Evolutionary conservation across 2,797 vertebrate genomes (phyloP), one percentile per base, ranked within the genome.

Genomic region (Buceros bicornis): DNA sequence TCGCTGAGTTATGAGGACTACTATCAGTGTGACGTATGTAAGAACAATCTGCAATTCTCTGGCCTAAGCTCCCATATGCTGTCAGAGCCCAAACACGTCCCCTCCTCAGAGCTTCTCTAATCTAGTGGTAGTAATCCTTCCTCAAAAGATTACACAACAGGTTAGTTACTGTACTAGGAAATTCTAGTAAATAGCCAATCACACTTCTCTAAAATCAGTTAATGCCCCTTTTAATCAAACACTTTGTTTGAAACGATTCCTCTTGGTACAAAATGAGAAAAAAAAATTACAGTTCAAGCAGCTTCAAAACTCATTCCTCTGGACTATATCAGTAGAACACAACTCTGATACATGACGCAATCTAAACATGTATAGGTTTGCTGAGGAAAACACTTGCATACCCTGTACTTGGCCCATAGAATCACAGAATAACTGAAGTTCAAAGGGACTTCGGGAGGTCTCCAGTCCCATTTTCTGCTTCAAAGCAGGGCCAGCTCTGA

Each of bases 11-110:
- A 61, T 10, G 6, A 11, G 16, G 31, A 80, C 60, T 70, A 37
- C 60, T 29, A 51, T 24, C 56, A 66, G 13, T 3, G 35, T 21
- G 67, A 67, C 0, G 0, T 56, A 51, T 4, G 1, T 24, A 67
- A 72, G 11, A 74, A 40, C 20, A 67, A 76, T 26, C 18, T 53
- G 42, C 24, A 78, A 3, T 4, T 18, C 13, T 82, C n/a, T 40
- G 50, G 40, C 21, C 21, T 74, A 12, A 26, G 57, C 21, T 71
- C 25, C 50, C 5, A 2, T 20, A 6, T 31, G 8, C 4, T 61
- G 19, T 28, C 62, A 87, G 17, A 61, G 54, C 21, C 26, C 26
- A 53, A 95, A 15, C 2, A 1, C 8, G 73, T 53, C 13, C 11
- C 61, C 48, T 76, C 29, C 62, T 76, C 82, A 42, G 45, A 81